Base-by-base conservation (phyloP, 1,140 invertebrate species). In the Brachionus paranguensis region DNA sequence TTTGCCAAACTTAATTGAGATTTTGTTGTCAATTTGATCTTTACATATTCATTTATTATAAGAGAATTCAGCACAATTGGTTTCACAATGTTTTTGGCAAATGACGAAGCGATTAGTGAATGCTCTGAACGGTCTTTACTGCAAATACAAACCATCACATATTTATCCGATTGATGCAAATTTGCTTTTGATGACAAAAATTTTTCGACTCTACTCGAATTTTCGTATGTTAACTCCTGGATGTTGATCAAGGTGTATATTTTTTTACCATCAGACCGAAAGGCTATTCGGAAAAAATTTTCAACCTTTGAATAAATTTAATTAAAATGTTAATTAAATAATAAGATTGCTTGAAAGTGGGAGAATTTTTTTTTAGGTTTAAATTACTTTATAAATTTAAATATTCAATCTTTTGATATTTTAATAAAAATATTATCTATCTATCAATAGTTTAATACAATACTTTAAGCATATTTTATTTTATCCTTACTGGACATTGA, bases 271-370 rank as follows among this genome's bases (percentile, higher is more conserved):
- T 81, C 64, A 17, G 78, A 81, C 14, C 37, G 7, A 45, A 29
- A 68, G 7, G 78, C 78, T 68, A 81, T 60, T 43, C 78, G 24
- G 20, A 81, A 68, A 64, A 81, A 81, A 20, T 64, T 81, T 12
- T 64, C 50, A 10, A 89, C 87, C 85, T 88, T 84, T 45, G n/a
- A 47, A 47, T 2, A 47, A 47, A 12, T 45, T 45, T 45, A 3
- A 29, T 45, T 45, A 11, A 11, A 45, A 45, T 45, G 8, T 45
- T 1, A 2, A 45, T 12, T 11, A 45, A 45, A 29, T 3, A 29
- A 29, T 29, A 29, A 29, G 2, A 29, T 37, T 37, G 33, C 0
- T 37, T 7, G 6, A 37, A 37, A 7, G 33, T 37, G 4, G 33
- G 6, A 37, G 1, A 37, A 7, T 0, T n/a, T 37, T 37, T 37